Evolutionary conservation across 1,140 invertebrate genomes (phyloP), one percentile per base, ranked within the genome.

Genomic region (Bombus impatiens): DNA sequence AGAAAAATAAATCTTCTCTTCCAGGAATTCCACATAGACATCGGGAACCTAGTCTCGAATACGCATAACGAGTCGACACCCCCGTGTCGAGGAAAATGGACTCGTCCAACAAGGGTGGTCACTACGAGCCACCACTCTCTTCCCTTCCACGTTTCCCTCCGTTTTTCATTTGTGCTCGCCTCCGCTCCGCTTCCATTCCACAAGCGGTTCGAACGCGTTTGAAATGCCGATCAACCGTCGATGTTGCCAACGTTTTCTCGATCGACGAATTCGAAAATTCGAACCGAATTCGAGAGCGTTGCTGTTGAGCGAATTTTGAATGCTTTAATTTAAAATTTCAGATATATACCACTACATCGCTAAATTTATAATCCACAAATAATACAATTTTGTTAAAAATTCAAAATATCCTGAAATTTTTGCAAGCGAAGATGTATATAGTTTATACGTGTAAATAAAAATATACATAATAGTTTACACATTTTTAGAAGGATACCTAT

Each of bases 1-100:
- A 93, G 87, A 93, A 94, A 94, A 94, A 94, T 94, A 94, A 94
- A 94, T 94, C 93, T 94, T 93, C 87, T 62, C 89, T 93, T 92
- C 93, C 86, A 81, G 84, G 93, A 94, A 94, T 93, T 92, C 81
- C 82, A 87, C 83, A 77, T 76, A 79, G 75, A 80, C 84, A 70
- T 75, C 28, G 74, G 53, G 18, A 82, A 82, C 71, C 78, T 72
- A 78, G 76, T 25, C 47, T 57, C 28, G 32, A 18, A 40, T 75
- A 78, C 71, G 83, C 62, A 82, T 68, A 82, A 88, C 78, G 82
- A 90, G 72, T 90, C 78, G 82, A 84, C 78, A 89, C 81, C 87
- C 90, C 87, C 74, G 53, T 71, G 74, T 78, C 72, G 76, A 65
- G 77, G 70, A 84, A 90, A 84, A 90, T 91, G 87, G 83, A 92